phyloP scores from a whole-genome alignment of 2,113 vertebrate genomes.

The Genyomyrus donnyi region DNA sequence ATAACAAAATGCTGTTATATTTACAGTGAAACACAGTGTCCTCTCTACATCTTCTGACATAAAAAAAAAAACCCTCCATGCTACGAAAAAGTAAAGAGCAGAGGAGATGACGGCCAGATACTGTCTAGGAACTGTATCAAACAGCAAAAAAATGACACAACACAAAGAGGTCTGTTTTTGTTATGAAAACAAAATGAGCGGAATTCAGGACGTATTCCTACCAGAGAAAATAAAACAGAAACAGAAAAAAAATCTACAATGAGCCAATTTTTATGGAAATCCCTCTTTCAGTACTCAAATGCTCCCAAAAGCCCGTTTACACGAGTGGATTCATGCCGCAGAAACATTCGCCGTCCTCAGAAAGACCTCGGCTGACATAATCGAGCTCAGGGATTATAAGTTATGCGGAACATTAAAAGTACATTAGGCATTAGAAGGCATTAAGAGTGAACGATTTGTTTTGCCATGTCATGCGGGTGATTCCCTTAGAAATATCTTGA shows the following conservation, averaged over 20 bases:
- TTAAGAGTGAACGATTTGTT: conserved; percentile 13
- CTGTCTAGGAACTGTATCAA: background rate
- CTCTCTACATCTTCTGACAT: background rate
- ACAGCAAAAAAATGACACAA: background rate
- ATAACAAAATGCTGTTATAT: background rate
- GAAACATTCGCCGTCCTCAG: background rate
- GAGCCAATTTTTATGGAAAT: background rate
- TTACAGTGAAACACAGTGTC: background rate
- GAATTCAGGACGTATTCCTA: background rate
- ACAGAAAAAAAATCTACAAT: background rate
- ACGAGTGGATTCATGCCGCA: background rate
- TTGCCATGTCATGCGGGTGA: background rate
- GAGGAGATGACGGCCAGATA: background rate
- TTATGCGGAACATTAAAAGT: background rate
- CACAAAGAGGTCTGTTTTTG: background rate
- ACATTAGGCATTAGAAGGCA: conserved; percentile 4
- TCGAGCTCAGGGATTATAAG: background rate
- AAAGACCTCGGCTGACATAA: background rate
- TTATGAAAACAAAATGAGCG: background rate
- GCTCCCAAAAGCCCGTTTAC: background rate
- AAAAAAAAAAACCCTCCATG: background rate
- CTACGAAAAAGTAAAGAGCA: background rate
- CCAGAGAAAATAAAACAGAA: background rate
- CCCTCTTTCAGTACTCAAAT: background rate
- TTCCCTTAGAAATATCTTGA: background rate